A percentile compares a stretch with the other conserved stretches of the same genome.
Conservation (phyloP, 1,140 invertebrate species). For the Papilio dardanus region DNA sequence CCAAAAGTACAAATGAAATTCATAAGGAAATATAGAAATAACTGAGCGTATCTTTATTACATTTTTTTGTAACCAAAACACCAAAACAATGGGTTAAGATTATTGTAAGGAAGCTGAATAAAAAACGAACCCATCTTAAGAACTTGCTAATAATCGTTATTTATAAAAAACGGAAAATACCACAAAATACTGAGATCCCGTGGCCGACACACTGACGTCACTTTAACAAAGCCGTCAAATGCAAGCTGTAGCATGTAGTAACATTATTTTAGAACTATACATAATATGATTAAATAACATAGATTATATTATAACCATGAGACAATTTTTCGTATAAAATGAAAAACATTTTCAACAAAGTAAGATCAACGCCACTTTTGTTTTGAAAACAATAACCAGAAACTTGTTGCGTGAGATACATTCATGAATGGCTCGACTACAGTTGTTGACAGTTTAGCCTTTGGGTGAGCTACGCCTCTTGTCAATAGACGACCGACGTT, state of each 20-base stretch:
- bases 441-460: not conserved
- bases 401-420: not conserved
- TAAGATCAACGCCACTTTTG: too few species aligned
- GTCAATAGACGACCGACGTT: too few species aligned
- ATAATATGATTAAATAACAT: not conserved
- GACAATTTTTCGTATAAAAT: not conserved
- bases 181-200: not conserved
- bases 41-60: slow-evolving; percentile 16
- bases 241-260: not conserved
- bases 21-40: slow-evolving; percentile 8
- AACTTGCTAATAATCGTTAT: not conserved
- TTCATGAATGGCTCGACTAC: not conserved
- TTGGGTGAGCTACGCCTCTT: not conserved
- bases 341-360: not conserved
- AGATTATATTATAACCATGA: too few species aligned
- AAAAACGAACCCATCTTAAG: not conserved
- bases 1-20: not conserved
- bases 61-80: not conserved
- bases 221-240: not conserved
- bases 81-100: slow-evolving; percentile 2
- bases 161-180: not conserved
- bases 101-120: slow-evolving; percentile 10
- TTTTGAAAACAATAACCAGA: not conserved
- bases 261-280: not conserved
- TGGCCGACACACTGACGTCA: not conserved